Base-by-base conservation (phyloP, 1,140 invertebrate genomes). In the Akabosia matsudoensis region DNA sequence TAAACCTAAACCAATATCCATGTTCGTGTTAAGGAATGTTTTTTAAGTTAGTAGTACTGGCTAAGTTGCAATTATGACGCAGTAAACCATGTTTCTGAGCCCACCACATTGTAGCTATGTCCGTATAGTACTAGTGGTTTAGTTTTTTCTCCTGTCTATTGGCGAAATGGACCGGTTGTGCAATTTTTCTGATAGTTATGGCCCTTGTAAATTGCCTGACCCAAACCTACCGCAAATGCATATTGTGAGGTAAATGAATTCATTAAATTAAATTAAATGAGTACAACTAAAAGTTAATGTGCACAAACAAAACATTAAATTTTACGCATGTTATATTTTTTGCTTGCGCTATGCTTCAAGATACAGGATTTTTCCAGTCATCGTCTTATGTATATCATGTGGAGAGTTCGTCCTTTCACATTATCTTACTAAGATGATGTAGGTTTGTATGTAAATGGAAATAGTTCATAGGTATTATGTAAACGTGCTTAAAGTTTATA, bases 261-360 rank as follows among this genome's bases (percentile, higher is more conserved):
- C 61, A 67, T 67, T 67, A 67, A 67, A 67, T 67, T 67, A 67
- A 67, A 67, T 67, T 67, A 67, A 67, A 67, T 67, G 61, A 67
- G 61, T 67, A 67, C 61, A 67, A 67, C 26, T 67, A 30, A 67
- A 67, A 67, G 7, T 67, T 67, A 67, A 67, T 67, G 61, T 67
- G 61, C 61, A 67, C 30, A 67, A 67, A 67, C 61, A 67, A 67
- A 67, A 67, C 61, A 67, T 67, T 67, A 67, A 67, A 67, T 67
- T 67, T 67, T 67, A 67, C 61, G 61, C 61, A 67, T 67, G 24
- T 67, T 67, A 67, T 31, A 67, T 31, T 30, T 67, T 7, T 31
- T 67, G 13, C 31, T 30, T 22, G 28, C 31, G n/a, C 54, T 22
- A 24, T 56, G 54, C 54, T 56, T 56, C 24, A n/a, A 4, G 13